Percentiles rank a stretch among this genome's conserved stretches.
phyloP scores from a whole-genome alignment of 2,888 invertebrate genomes.

The Xestia rhomboidea region DNA sequence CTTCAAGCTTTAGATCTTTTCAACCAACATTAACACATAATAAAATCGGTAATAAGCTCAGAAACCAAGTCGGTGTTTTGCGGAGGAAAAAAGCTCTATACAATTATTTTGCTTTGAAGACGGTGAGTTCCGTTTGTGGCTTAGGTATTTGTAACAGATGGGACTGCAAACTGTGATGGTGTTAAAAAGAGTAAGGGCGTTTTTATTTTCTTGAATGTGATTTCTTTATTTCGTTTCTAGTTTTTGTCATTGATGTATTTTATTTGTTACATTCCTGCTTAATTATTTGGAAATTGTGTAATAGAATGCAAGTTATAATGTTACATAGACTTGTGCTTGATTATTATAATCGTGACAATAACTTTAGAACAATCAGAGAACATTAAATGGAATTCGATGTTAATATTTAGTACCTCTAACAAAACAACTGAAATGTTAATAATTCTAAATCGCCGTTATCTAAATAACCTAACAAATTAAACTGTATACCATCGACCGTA shows the following conservation, averaged over 20 bases:
- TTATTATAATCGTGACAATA: slow-evolving; percentile 27
- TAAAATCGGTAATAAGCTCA: slow-evolving; percentile 59
- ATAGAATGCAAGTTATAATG: neutral
- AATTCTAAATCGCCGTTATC: slow-evolving; percentile 35
- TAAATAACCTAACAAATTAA: slow-evolving; percentile 47
- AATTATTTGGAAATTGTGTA: neutral
- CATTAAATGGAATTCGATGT: slow-evolving; percentile 32
- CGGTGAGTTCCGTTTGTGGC: neutral
- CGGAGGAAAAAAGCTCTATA: slow-evolving; percentile 31
- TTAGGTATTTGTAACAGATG: slow-evolving; percentile 12
- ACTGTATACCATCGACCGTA: slow-evolving; percentile 22
- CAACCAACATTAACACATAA: slow-evolving; percentile 61
- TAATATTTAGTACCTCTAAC: slow-evolving; percentile 30
- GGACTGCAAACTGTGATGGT: neutral
- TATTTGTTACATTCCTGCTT: neutral
- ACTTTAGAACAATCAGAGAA: slow-evolving; percentile 37
- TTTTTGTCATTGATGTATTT: neutral
- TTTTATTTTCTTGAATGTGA: neutral
- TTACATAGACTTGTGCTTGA: neutral
- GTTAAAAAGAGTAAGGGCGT: neutral
- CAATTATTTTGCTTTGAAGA: slow-evolving; percentile 37
- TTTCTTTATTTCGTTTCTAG: neutral
- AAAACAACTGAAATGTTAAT: slow-evolving; percentile 24
- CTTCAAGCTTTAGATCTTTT: slow-evolving; percentile 58
- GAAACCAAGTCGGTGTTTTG: slow-evolving; percentile 35